Percentiles rank a stretch among this genome's conserved stretches.
Evolutionary conservation across 2,113 vertebrate genomes (phyloP).

Genomic region (Egretta garzetta): DNA sequence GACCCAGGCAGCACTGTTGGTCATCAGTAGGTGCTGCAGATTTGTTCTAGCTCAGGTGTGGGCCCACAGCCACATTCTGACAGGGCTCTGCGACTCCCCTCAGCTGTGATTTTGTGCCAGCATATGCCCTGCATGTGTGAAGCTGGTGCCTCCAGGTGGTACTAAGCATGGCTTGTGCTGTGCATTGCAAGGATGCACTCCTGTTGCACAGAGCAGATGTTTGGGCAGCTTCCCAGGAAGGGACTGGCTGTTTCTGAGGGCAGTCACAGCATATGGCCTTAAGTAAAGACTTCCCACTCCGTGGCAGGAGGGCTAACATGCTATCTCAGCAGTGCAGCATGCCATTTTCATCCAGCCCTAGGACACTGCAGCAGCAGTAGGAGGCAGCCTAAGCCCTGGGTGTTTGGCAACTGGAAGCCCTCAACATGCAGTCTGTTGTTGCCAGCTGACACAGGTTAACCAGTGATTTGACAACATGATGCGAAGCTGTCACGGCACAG

Average conservation of each 20-base stretch:
- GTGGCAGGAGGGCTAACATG: neutral
- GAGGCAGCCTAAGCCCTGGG: neutral
- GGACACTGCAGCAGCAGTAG: neutral
- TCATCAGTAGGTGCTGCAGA: neutral
- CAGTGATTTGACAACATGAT: neutral
- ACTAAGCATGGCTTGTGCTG: accelerated
- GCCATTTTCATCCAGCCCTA: neutral
- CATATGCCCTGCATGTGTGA: neutral
- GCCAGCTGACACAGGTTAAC: neutral
- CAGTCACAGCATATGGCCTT: neutral
- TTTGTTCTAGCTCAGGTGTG: neutral
- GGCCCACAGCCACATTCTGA: neutral
- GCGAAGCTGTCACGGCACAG: neutral
- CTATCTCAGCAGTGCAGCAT: neutral
- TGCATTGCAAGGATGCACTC: neutral
- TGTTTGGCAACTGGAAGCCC: neutral
- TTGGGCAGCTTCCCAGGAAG: neutral
- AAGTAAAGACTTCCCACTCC: neutral
- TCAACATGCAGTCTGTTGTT: neutral
- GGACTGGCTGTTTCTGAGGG: neutral
- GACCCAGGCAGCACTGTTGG: neutral
- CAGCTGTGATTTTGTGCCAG: neutral
- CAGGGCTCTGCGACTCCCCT: neutral
- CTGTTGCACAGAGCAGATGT: neutral
- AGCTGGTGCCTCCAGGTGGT: neutral